Evolutionary conservation across 2,797 vertebrate genomes (phyloP).

Genomic region (Schizothorax lantsangensis): DNA sequence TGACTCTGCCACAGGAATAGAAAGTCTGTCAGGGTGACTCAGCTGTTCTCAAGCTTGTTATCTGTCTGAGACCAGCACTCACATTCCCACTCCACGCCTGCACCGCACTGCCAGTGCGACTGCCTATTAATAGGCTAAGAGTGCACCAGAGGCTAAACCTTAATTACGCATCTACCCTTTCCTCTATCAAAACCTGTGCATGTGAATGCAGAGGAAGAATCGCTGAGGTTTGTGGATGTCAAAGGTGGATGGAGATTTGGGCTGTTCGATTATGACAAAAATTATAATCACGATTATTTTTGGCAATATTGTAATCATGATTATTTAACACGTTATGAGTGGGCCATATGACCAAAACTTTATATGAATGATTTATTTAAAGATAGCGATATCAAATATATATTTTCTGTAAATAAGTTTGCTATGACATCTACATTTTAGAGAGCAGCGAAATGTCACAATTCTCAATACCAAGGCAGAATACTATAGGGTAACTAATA

Average conservation of each 20-base stretch:
- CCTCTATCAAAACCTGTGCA: slow-evolving; percentile 20
- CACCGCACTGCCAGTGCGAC: slow-evolving; percentile 26
- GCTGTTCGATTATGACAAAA: too few species aligned
- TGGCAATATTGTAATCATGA: too few species aligned
- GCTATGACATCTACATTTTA: neutral
- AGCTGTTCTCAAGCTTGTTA: slow-evolving; percentile 62
- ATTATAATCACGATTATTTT: too few species aligned
- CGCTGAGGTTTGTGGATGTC: slow-evolving; percentile 1
- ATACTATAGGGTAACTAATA: neutral
- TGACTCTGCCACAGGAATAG: slow-evolving; percentile 54
- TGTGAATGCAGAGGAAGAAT: slow-evolving; percentile 14
- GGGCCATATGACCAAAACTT: too few species aligned
- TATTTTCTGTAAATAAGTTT: neutral
- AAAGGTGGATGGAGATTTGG: slow-evolving; percentile 1
- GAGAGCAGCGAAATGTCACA: neutral
- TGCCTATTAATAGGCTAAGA: slow-evolving; percentile 61
- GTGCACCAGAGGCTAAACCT: slow-evolving; percentile 49
- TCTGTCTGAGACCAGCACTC: slow-evolving; percentile 53
- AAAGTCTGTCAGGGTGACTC: slow-evolving; percentile 63
- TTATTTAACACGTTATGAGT: too few species aligned
- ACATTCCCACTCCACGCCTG: slow-evolving; percentile 58
- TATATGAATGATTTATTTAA: neutral
- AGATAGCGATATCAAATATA: neutral
- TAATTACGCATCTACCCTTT: slow-evolving; percentile 49
- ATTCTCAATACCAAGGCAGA: neutral